These are phyloP conservation scores for Odobenus rosmarus DNA, from an alignment of 2,113 vertebrate genomes.

Conservation along the genomic window DNA sequence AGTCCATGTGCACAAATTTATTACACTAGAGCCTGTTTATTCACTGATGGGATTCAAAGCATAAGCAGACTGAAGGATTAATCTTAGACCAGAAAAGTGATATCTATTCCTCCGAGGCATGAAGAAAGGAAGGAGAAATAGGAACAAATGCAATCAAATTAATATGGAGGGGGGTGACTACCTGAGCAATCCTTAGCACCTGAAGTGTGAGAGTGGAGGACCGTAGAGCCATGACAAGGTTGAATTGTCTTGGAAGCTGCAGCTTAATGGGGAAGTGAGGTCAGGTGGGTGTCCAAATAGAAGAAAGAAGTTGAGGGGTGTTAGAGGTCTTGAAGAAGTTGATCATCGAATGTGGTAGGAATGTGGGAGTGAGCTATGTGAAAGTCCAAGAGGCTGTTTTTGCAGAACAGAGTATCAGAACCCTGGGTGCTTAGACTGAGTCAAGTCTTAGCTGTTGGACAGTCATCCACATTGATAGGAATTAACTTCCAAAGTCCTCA, in stretches of 20 bases:
- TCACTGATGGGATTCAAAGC: neutral
- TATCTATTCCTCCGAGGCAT: neutral
- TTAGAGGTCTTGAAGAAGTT: neutral
- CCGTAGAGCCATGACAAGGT: neutral
- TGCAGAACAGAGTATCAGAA: neutral
- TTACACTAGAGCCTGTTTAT: neutral
- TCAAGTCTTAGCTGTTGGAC: neutral
- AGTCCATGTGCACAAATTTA: neutral
- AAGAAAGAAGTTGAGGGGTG: neutral
- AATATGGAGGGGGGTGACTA: neutral
- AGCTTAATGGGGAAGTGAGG: neutral
- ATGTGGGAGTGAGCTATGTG: neutral
- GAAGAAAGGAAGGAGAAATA: neutral
- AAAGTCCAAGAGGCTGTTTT: neutral
- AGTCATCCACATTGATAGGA: neutral
- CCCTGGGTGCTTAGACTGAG: neutral
- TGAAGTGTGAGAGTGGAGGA: neutral
- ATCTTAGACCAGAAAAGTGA: neutral
- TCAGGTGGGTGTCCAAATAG: neutral
- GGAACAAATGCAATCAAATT: neutral
- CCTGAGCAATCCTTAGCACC: neutral
- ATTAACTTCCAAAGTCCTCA: neutral
- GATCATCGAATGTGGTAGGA: neutral
- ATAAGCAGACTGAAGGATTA: neutral
- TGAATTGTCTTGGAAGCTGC: neutral